A percentile compares a stretch with the other conserved stretches of the same genome.
Conservation (phyloP, 2,113 vertebrate genomes). For the Chlamydotis undulata region DNA sequence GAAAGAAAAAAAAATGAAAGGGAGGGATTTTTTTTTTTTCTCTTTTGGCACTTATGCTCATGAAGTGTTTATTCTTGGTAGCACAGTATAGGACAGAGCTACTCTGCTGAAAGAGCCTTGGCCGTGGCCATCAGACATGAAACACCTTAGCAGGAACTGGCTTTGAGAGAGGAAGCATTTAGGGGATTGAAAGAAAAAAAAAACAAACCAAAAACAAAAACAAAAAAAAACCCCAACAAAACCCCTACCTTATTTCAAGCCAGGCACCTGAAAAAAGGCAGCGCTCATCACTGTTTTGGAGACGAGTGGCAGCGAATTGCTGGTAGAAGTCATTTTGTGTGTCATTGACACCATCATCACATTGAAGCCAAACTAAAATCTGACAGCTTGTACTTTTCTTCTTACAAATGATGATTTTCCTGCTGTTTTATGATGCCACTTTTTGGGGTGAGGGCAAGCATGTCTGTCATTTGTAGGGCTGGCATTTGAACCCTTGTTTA, state of each 20-base stretch:
- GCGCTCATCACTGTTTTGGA: background rate
- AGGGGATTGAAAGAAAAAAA: background rate
- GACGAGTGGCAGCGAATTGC: background rate
- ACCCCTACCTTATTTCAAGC: background rate
- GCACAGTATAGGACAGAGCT: conserved; percentile 15
- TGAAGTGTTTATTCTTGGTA: conserved; percentile 75
- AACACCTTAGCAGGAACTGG: background rate
- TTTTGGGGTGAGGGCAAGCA: background rate
- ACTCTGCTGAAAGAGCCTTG: background rate
- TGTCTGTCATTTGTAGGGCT: background rate
- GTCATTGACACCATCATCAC: background rate
- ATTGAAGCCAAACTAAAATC: background rate
- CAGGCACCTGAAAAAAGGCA: background rate
- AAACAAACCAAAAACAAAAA: background rate
- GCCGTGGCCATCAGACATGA: background rate
- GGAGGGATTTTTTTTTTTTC: conserved; percentile 72
- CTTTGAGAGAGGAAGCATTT: background rate
- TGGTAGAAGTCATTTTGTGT: background rate
- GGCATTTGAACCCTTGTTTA: background rate
- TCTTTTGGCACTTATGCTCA: conserved; percentile 75
- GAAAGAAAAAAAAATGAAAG: conserved; percentile 78
- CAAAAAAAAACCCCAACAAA: background rate
- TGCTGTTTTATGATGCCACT: background rate
- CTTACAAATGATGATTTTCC: background rate
- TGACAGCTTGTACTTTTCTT: background rate